Evolutionary conservation across 2,797 vertebrate species (phyloP).

Genomic region (Crocidura indochinensis): DNA sequence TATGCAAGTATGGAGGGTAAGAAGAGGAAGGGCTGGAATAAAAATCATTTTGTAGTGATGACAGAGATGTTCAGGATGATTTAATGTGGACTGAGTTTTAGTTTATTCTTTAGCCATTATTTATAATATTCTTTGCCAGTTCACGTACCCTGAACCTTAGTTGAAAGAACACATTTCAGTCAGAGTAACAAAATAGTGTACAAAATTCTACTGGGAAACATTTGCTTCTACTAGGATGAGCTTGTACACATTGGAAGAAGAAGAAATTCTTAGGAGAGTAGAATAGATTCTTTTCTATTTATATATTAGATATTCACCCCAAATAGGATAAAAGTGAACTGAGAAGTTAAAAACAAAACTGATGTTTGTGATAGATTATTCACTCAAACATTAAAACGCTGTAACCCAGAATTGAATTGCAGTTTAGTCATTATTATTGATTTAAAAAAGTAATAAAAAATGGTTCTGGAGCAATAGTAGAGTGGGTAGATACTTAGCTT

Average conservation of each 20-base stretch:
- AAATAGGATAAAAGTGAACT: neutral
- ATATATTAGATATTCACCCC: constrained; percentile 10
- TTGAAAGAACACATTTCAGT: constrained; percentile 92
- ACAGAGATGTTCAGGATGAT: constrained; percentile 91
- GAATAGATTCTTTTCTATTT: constrained; percentile 85
- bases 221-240: constrained; percentile 80
- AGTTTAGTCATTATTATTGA: constrained; percentile 15
- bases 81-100: constrained; percentile 92
- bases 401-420: neutral
- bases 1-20: constrained; percentile 77
- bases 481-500: no score
- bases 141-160: constrained; percentile 92
- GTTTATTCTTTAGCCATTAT: constrained; percentile 91
- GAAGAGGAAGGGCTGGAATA: constrained; percentile 85
- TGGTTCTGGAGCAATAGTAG: no score
- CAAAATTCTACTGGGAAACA: constrained; percentile 88
- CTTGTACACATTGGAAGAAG: constrained; percentile 85
- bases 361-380: neutral
- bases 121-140: constrained; percentile 92
- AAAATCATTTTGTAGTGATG: constrained; percentile 87
- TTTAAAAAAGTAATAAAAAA: neutral
- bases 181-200: constrained; percentile 91
- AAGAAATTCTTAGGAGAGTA: constrained; percentile 85
- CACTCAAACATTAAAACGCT: constrained; percentile 46
- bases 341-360: constrained; percentile 6